Evolutionary conservation across 64 coral and sea anemone species (phyloP), one percentile per base, ranked within the genome.

Genomic region (Trachythela sp.): DNA sequence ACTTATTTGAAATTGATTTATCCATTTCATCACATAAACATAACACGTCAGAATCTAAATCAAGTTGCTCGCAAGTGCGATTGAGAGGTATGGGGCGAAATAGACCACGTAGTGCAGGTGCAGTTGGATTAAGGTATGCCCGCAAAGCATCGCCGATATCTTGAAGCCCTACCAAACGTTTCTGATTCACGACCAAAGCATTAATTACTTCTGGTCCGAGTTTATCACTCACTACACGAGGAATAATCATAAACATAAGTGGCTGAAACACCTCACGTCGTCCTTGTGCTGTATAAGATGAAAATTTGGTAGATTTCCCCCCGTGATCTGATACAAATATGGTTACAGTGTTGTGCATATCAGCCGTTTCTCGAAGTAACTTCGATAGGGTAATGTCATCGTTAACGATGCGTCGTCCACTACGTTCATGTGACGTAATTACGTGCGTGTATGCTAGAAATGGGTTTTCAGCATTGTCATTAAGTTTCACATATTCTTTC

Each of bases 191-290:
- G 8, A 86, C 88, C 31, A 99, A 86, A 39, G 83, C 64, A 48
- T 95, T 84, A 85, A 99, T 85, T 51, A 86, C 85, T 87, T 92
- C 67, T 24, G 43, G 77, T 2, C 96, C 96, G 68, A 99, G 48
- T 18, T 88, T 88, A 43, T 88, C 37, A 39, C 86, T 89, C 24
- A 99, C 96, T 40, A 86, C 91, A n/a, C 93, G 41, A 18, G 96
- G 96, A 85, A 99, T 85, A 8, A 99, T 95, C 80, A 99, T 99
- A 50, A 99, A 99, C 50, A 99, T 68, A 45, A 99, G 54, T n/a
- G 96, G 93, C 32, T 88, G 91, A 91, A 93, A 99, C 11, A 94
- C 90, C 67, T 99, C 96, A 36, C 91, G 51, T 43, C 90, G 87
- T 39, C 96, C 96, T 27, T 90, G 83, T 24, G 89, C 54, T 27